A percentile compares a stretch with the other conserved stretches of the same genome.
These are phyloP conservation scores for Eulemur coronatus DNA, from an alignment of 2,797 vertebrate species.

Conservation along the genomic window DNA sequence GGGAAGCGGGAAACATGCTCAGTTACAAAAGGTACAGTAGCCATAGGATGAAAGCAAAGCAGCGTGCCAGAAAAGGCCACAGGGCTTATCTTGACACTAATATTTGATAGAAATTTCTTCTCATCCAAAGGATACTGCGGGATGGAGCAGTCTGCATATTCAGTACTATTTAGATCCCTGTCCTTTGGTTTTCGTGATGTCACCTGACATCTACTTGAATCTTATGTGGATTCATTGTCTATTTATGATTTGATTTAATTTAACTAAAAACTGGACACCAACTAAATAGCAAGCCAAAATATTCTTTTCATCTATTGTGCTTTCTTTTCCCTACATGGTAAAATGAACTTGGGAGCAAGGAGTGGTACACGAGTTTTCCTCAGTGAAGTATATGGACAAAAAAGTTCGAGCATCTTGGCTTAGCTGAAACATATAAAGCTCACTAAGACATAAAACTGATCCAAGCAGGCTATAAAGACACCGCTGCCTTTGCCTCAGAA, in stretches of 20 bases:
- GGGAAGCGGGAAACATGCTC: background rate
- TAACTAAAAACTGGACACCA: constrained; percentile 7
- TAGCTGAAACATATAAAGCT: constrained; percentile 66
- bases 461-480: constrained; percentile 68
- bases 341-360: background rate
- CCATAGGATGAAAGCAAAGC: background rate
- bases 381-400: background rate
- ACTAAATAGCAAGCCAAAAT: background rate
- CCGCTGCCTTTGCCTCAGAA: constrained; percentile 68
- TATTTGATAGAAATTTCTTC: background rate
- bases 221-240: background rate
- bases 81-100: background rate
- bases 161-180: background rate
- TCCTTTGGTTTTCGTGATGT: background rate
- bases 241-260: constrained; percentile 12
- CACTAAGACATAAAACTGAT: constrained; percentile 71
- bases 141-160: background rate
- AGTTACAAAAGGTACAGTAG: background rate
- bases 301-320: background rate
- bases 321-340: background rate
- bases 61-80: background rate
- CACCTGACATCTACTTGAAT: background rate
- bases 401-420: constrained; percentile 53
- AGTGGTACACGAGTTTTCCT: background rate
- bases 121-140: background rate